Conservation (phyloP, 2,113 vertebrate species). For the Megatriorchis doriae region DNA sequence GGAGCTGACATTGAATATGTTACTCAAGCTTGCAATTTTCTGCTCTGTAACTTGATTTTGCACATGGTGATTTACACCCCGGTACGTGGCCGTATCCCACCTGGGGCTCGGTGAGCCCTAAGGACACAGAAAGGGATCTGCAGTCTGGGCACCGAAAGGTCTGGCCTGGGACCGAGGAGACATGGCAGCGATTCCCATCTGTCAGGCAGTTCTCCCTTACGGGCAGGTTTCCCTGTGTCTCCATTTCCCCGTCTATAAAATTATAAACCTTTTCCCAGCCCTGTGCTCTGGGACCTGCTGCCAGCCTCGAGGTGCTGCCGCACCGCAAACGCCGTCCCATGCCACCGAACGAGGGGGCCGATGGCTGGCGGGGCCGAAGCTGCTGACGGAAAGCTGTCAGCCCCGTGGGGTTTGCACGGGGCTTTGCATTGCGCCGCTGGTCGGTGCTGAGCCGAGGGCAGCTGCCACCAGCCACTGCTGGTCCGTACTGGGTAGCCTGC, state of each 20-base stretch:
- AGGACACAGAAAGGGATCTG: background rate
- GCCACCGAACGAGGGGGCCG: background rate
- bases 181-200: background rate
- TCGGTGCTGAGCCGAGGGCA: background rate
- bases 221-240: background rate
- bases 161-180: background rate
- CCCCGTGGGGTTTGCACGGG: accelerated
- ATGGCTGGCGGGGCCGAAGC: background rate
- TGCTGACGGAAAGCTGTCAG: background rate
- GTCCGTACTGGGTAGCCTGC: background rate
- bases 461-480: background rate
- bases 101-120: background rate
- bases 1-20: background rate
- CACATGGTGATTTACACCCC: background rate
- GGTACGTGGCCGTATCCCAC: accelerated
- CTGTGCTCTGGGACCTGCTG: background rate
- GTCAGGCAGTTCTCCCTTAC: accelerated
- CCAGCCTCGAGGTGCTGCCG: background rate
- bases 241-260: background rate
- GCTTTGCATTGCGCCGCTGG: background rate
- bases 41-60: background rate
- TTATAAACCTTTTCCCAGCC: background rate
- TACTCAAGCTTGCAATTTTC: background rate
- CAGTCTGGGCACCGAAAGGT: background rate
- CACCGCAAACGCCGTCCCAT: accelerated